phyloP scores from a whole-genome alignment of 2,888 invertebrate species.

The Tryphoninae sp. region DNA sequence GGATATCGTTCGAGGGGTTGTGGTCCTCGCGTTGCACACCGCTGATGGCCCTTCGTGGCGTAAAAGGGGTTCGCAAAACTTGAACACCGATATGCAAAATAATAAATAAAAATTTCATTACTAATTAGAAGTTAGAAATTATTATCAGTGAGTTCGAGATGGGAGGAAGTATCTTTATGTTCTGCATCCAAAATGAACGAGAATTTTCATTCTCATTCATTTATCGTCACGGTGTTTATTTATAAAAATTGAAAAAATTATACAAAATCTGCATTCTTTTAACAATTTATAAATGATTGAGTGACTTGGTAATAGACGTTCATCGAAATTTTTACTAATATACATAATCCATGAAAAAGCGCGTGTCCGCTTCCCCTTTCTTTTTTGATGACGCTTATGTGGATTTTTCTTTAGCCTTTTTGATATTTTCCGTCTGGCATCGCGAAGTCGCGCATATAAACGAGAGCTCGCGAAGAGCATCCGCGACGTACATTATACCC shows the following conservation, averaged over 20 bases:
- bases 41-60: constrained; percentile 16
- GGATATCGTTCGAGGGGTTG: constrained; percentile 52
- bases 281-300: too few relatives aligned
- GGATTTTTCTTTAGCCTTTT: background rate
- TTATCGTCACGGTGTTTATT: too few relatives aligned
- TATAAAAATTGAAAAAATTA: too few relatives aligned
- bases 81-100: constrained; percentile 23
- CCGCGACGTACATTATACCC: constrained; percentile 67
- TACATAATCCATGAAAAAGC: background rate
- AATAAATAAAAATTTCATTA: constrained; percentile 17
- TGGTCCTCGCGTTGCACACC: constrained; percentile 38
- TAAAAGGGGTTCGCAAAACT: constrained; percentile 42
- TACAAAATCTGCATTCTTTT: too few relatives aligned
- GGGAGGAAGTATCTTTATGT: too few relatives aligned
- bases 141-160: too few relatives aligned
- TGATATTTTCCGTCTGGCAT: constrained; percentile 27
- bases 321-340: background rate
- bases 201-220: too few relatives aligned
- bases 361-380: background rate
- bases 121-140: background rate
- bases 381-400: background rate
- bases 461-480: constrained; percentile 58
- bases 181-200: too few relatives aligned
- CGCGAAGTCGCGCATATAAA: constrained; percentile 60
- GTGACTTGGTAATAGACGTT: background rate